Conservation (phyloP, 2,888 invertebrate species). For the Plebejus melissa region DNA sequence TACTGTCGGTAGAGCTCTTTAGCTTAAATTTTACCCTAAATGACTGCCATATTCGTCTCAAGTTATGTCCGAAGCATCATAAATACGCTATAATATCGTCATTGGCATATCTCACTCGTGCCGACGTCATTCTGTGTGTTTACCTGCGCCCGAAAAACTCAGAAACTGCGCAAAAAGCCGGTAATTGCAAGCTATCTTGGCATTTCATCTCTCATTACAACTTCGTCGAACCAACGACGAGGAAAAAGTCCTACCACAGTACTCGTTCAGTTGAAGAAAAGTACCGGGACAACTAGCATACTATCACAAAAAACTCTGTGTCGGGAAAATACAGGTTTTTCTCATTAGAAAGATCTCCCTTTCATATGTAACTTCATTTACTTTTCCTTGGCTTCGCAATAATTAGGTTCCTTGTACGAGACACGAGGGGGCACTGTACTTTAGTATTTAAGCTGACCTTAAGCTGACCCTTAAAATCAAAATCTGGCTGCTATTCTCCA, state of each 20-base stretch:
- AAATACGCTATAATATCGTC: neutral
- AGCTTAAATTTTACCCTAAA: neutral
- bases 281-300: neutral
- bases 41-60: neutral
- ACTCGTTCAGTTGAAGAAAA: neutral
- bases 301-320: too few species aligned
- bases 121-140: neutral
- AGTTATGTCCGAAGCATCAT: neutral
- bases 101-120: neutral
- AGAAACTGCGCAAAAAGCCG: neutral
- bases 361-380: too few species aligned
- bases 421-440: too few species aligned
- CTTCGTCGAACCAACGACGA: neutral
- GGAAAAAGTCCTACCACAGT: neutral
- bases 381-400: too few species aligned
- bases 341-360: too few species aligned
- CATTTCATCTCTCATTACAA: conserved; percentile 2
- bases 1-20: neutral
- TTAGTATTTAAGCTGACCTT: too few species aligned
- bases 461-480: too few species aligned
- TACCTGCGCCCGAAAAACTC: neutral
- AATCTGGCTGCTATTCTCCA: too few species aligned
- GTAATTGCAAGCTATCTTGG: neutral
- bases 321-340: too few species aligned
- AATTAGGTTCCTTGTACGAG: too few species aligned